Evolutionary conservation across 2,888 invertebrate species (phyloP).

Genomic region (Petrolisthes manimaculis): DNA sequence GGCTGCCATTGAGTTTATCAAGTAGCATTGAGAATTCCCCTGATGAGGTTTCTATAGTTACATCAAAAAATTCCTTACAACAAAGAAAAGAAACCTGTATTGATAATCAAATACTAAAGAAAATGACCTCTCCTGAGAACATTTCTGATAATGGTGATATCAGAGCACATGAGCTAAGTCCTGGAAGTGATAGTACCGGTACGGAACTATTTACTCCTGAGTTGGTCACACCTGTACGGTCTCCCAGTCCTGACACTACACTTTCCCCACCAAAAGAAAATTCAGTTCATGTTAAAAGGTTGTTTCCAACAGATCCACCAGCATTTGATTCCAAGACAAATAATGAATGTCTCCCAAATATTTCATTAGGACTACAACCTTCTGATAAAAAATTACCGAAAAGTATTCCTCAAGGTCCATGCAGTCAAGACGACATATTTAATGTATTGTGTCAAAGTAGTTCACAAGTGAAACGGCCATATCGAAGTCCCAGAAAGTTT

Average conservation of each 20-base stretch:
- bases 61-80: neutral
- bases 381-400: neutral
- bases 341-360: constrained; percentile 1
- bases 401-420: neutral
- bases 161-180: neutral
- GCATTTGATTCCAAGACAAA: neutral
- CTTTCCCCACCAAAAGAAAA: neutral
- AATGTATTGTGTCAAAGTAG: constrained; percentile 2
- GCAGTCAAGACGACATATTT: constrained; percentile 4
- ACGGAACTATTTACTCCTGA: neutral
- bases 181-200: neutral
- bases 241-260: neutral
- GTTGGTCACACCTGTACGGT: constrained; percentile 9
- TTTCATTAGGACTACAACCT: neutral
- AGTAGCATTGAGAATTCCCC: too few species aligned
- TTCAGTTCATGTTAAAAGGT: neutral
- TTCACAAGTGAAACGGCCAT: neutral
- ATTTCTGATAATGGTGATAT: neutral
- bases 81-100: neutral
- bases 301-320: neutral
- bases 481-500: constrained; percentile 29
- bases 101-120: neutral
- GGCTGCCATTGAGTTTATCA: too few species aligned
- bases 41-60: too few species aligned
- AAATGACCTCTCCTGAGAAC: neutral